Percentiles rank a stretch among this genome's conserved stretches.
phyloP scores from a whole-genome alignment of 2,797 vertebrate species.

The Arctocebus calabarensis region DNA sequence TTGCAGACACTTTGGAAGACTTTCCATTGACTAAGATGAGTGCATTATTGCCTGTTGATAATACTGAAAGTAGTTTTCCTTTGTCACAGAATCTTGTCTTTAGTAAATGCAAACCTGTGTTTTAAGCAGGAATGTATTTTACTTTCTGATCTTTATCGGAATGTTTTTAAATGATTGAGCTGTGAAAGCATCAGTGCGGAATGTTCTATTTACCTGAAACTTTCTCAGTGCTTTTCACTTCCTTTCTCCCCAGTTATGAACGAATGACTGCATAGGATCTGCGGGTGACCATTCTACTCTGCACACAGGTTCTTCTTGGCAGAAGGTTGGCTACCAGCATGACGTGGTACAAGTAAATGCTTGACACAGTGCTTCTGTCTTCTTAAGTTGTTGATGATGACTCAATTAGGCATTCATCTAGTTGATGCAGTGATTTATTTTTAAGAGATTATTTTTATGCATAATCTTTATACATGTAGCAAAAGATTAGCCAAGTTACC shows the following conservation, averaged over 20 bases:
- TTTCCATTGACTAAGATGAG: neutral
- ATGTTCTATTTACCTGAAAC: neutral
- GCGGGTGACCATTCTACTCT: neutral
- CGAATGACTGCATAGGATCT: neutral
- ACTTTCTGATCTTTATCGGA: slow-evolving; percentile 33
- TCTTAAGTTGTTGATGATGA: neutral
- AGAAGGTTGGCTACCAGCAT: neutral
- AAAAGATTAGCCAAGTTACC: neutral
- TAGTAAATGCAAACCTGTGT: slow-evolving; percentile 40
- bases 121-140: slow-evolving; percentile 19
- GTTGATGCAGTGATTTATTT: neutral
- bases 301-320: neutral
- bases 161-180: slow-evolving; percentile 33
- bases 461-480: neutral
- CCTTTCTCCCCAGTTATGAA: neutral
- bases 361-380: neutral
- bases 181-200: neutral
- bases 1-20: neutral
- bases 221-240: neutral
- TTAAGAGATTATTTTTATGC: neutral
- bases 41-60: slow-evolving; percentile 8
- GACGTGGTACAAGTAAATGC: neutral
- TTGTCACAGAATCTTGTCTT: neutral
- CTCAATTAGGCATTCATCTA: neutral
- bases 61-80: slow-evolving; percentile 14